phyloP scores from a whole-genome alignment of 2,113 vertebrate species.

The Heterochromis multidens region DNA sequence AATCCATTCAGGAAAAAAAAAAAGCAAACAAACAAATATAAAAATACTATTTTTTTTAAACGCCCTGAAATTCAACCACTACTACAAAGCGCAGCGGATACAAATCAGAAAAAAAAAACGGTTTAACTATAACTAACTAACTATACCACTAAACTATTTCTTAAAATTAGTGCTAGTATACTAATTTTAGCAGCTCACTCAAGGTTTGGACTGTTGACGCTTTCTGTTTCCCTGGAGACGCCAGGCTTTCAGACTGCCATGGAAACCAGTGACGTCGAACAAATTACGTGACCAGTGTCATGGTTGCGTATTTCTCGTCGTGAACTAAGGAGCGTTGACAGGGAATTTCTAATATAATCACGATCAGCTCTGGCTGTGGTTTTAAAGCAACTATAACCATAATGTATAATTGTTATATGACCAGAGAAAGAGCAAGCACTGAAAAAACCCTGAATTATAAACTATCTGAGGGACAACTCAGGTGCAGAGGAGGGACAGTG shows the following conservation, averaged over 20 bases:
- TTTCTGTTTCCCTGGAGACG: constrained; percentile 43
- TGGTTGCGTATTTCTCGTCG: no score
- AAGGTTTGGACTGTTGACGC: constrained; percentile 4
- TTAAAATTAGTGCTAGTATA: neutral
- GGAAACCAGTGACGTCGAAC: constrained; percentile 23
- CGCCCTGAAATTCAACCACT: neutral
- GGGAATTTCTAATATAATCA: neutral
- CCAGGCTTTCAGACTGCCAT: neutral
- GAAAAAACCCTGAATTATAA: no score
- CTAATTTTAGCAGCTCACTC: neutral
- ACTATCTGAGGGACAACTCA: no score
- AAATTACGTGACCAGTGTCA: neutral
- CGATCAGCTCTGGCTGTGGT: neutral
- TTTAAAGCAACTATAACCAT: neutral
- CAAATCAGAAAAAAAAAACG: neutral
- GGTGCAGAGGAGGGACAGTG: no score
- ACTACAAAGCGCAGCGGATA: neutral
- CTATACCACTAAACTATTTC: neutral
- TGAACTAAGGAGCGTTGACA: neutral
- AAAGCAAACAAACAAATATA: neutral
- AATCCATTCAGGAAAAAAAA: constrained; percentile 58
- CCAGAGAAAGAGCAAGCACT: neutral
- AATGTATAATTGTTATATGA: neutral
- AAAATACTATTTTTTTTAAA: neutral
- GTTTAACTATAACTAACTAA: neutral